A percentile compares a stretch with the other conserved stretches of the same genome.
Conservation (phyloP, 2,113 vertebrate species). For the Hyperoodon ampullatus region DNA sequence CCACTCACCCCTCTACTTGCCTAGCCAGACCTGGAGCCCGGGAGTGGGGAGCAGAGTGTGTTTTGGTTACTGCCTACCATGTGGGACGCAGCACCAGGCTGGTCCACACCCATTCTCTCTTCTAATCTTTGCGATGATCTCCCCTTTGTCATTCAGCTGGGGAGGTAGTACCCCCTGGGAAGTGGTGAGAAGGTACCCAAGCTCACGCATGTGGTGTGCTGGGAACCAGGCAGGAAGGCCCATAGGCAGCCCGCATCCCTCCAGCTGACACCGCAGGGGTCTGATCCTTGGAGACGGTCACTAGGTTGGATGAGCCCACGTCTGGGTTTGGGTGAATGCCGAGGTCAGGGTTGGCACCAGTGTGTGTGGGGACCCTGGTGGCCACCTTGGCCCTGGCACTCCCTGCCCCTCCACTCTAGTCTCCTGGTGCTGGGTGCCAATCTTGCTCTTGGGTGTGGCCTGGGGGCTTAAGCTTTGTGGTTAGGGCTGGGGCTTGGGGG, state of each 20-base stretch:
- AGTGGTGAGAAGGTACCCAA: neutral
- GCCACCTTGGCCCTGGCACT: neutral
- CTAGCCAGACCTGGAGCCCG: neutral
- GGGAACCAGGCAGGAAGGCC: neutral
- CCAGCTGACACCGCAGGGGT: neutral
- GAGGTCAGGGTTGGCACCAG: neutral
- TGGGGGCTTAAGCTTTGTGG: neutral
- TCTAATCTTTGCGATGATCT: neutral
- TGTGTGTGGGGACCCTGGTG: neutral
- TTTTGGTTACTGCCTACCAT: neutral
- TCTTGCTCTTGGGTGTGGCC: neutral
- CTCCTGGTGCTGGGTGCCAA: neutral
- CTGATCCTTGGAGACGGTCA: neutral
- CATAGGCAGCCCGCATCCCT: neutral
- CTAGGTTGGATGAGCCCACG: neutral
- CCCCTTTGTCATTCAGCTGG: neutral
- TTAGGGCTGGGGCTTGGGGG: neutral
- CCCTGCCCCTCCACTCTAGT: neutral
- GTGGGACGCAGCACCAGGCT: fast-evolving
- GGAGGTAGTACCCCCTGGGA: neutral
- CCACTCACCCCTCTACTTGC: neutral
- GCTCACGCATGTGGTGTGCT: fast-evolving
- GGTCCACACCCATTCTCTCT: neutral
- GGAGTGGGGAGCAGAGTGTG: neutral
- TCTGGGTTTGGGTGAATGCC: neutral